Percentiles rank a stretch among this genome's conserved stretches.
Evolutionary conservation across 2,113 vertebrate species (phyloP).

Genomic region (Fulica atra): DNA sequence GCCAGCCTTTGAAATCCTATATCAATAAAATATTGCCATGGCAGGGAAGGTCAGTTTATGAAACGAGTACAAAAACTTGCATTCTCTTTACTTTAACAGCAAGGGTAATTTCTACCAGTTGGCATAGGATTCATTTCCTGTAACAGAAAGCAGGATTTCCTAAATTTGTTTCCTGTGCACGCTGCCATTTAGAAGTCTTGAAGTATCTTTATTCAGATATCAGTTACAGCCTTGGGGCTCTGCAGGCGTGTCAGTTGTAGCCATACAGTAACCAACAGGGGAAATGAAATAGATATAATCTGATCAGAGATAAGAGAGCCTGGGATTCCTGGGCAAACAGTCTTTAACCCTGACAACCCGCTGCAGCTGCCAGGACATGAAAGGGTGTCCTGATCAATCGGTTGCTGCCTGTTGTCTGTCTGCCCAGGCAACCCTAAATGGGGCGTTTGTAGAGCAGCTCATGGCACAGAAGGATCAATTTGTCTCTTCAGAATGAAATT

Average conservation of each 20-base stretch:
- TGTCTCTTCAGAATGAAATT: constrained; percentile 47
- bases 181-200: constrained; percentile 54
- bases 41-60: constrained; percentile 61
- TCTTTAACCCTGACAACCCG: constrained; percentile 25
- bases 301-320: constrained; percentile 65
- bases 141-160: constrained; percentile 85
- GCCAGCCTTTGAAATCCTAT: constrained; percentile 71
- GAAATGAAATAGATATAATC: constrained; percentile 66
- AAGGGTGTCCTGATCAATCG: neutral
- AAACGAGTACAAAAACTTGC: constrained; percentile 60
- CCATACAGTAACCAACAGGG: constrained; percentile 64
- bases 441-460: neutral
- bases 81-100: constrained; percentile 45
- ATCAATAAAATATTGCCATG: constrained; percentile 61
- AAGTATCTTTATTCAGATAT: constrained; percentile 72
- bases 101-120: constrained; percentile 72
- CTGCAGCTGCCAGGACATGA: constrained; percentile 26
- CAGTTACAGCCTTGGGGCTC: constrained; percentile 66
- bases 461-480: constrained; percentile 34
- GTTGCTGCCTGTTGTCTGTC: neutral
- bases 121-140: constrained; percentile 80
- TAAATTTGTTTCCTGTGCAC: constrained; percentile 81
- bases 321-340: constrained; percentile 13
- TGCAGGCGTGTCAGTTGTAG: constrained; percentile 35
- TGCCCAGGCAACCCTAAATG: neutral